Evolutionary conservation across 2,888 invertebrate genomes (phyloP).

Genomic region (Agrilus cyanescens): DNA sequence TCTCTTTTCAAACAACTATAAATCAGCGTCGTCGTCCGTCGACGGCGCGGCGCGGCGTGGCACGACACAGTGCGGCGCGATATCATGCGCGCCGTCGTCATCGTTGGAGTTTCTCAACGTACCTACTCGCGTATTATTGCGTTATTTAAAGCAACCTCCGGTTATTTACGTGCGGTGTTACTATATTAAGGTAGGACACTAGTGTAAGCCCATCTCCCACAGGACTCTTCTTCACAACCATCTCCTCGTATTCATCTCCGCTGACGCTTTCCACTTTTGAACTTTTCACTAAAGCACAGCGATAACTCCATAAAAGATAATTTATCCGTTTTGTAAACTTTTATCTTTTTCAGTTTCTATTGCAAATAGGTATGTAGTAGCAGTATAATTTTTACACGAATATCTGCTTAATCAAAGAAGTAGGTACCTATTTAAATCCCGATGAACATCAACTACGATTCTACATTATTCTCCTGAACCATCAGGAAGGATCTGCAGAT

Average conservation of each 20-base stretch:
- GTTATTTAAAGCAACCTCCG: constrained; percentile 31
- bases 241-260: constrained; percentile 7
- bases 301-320: constrained; percentile 1
- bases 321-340: background rate
- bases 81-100: no score
- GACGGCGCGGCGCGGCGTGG: no score
- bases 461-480: no score
- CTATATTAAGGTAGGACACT: constrained; percentile 33
- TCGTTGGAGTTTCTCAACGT: constrained; percentile 17
- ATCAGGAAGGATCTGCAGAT: no score
- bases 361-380: no score
- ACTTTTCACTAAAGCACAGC: background rate
- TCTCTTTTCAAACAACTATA: constrained; percentile 28
- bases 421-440: no score
- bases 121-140: constrained; percentile 31
- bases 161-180: constrained; percentile 29
- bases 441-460: no score
- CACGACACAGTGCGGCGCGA: no score
- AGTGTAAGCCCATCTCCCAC: constrained; percentile 30
- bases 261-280: background rate
- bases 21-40: constrained; percentile 19
- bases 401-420: no score
- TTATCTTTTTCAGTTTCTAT: no score
- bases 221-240: constrained; percentile 23
- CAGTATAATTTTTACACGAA: no score